These are phyloP conservation scores for Amblyornis subalaris DNA, from an alignment of 2,113 vertebrate genomes.

Conservation along the genomic window DNA sequence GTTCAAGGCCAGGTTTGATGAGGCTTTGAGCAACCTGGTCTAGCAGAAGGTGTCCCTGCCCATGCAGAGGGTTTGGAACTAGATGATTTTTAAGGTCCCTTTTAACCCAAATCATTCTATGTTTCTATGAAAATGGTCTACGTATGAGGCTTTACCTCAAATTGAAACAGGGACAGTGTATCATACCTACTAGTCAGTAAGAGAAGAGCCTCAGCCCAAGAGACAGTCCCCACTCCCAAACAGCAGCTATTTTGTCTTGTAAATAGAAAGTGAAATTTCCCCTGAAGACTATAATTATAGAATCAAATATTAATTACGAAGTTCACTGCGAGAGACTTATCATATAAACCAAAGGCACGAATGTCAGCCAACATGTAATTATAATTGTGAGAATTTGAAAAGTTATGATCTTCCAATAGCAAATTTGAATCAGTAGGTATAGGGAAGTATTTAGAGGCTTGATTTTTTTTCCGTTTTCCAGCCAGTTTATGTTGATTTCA, in stretches of 20 bases:
- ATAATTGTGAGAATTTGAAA: not conserved
- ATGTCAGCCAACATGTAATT: not conserved
- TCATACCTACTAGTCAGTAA: not conserved
- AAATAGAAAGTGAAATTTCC: not conserved
- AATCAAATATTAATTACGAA: not conserved
- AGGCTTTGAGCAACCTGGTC: not conserved
- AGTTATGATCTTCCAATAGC: not conserved
- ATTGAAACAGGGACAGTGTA: not conserved
- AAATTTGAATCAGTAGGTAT: not conserved
- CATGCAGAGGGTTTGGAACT: not conserved
- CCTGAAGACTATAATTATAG: not conserved
- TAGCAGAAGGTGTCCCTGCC: not conserved
- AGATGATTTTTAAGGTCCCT: not conserved
- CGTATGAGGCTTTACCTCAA: not conserved
- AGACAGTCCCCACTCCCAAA: not conserved
- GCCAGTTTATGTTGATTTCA: not conserved
- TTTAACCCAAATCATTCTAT: not conserved
- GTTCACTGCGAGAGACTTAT: not conserved
- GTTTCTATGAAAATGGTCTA: not conserved
- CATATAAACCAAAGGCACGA: not conserved
- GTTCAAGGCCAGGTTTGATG: not conserved
- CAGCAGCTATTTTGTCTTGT: not conserved
- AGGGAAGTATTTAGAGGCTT: not conserved
- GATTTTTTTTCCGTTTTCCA: not conserved
- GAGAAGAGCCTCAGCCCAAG: not conserved